Conservation (phyloP, 2,113 vertebrate genomes). For the Archilochus colubris region DNA sequence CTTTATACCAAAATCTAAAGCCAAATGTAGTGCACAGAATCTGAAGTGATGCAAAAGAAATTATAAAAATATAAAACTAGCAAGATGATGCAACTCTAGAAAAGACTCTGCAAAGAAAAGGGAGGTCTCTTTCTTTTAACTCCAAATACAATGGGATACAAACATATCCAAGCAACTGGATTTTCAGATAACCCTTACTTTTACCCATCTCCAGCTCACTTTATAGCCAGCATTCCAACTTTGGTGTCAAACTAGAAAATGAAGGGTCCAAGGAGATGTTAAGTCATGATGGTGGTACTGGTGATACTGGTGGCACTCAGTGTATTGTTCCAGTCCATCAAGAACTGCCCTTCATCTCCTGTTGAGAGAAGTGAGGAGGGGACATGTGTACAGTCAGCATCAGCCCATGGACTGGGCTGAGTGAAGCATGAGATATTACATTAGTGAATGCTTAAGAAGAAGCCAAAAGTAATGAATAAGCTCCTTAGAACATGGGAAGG, state of each 20-base stretch:
- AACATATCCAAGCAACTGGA: not conserved
- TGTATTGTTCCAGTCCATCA: not conserved
- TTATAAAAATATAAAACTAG: not conserved
- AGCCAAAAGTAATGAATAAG: not conserved
- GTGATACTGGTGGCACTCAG: not conserved
- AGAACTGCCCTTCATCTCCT: not conserved
- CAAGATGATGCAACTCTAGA: not conserved
- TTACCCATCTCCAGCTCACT: not conserved
- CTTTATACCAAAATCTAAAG: not conserved
- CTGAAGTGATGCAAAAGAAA: not conserved
- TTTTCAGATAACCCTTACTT: not conserved
- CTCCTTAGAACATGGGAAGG: not conserved
- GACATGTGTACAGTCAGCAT: accelerated
- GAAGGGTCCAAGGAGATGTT: not conserved
- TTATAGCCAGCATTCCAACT: not conserved
- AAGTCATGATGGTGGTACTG: not conserved
- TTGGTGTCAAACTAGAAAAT: not conserved
- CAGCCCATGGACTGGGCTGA: not conserved
- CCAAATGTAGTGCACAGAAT: not conserved
- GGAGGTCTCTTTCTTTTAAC: not conserved
- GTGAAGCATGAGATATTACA: not conserved
- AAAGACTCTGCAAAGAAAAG: not conserved
- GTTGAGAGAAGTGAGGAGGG: not conserved
- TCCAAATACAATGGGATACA: not conserved
- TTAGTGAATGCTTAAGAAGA: not conserved